A percentile compares a stretch with the other conserved stretches of the same genome.
Conservation (phyloP, 2,888 invertebrate genomes). For the Shargacucullia verbasci region DNA sequence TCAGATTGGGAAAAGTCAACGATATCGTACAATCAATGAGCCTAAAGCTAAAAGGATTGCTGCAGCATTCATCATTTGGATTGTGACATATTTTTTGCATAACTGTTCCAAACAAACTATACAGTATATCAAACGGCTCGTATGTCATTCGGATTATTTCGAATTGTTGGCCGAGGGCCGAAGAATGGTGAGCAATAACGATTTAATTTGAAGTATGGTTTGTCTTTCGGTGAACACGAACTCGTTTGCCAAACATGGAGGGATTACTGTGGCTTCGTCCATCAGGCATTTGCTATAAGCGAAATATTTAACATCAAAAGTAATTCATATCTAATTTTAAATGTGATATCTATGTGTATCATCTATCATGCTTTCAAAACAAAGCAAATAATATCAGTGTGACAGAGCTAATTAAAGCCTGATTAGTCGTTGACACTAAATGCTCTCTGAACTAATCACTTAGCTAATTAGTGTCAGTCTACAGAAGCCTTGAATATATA, state of each 20-base stretch:
- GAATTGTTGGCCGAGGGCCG: constrained; percentile 21
- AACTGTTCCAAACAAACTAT: constrained; percentile 14
- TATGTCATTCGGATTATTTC: constrained; percentile 14
- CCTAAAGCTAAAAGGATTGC: constrained; percentile 27
- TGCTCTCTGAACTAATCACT: too few relatives aligned
- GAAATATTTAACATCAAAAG: too few relatives aligned
- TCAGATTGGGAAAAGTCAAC: constrained; percentile 55
- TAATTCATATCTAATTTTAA: too few relatives aligned
- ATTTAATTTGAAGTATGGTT: constrained; percentile 25
- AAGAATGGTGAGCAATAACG: constrained; percentile 15
- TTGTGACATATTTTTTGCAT: constrained; percentile 18
- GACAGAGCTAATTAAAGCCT: too few relatives aligned
- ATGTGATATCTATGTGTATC: too few relatives aligned
- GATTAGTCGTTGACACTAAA: too few relatives aligned
- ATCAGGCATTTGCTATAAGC: too few relatives aligned
- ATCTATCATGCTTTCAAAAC: too few relatives aligned
- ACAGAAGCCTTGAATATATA: too few relatives aligned
- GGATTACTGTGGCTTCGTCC: not conserved
- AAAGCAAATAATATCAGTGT: too few relatives aligned
- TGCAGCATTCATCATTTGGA: constrained; percentile 44
- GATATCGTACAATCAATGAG: constrained; percentile 37
- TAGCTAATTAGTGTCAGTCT: too few relatives aligned
- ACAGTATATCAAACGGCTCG: constrained; percentile 16
- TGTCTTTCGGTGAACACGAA: constrained; percentile 1
- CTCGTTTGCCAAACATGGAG: constrained; percentile 5